phyloP scores from a whole-genome alignment of 2,888 invertebrate species.

The Drosophila nr. medialis region DNA sequence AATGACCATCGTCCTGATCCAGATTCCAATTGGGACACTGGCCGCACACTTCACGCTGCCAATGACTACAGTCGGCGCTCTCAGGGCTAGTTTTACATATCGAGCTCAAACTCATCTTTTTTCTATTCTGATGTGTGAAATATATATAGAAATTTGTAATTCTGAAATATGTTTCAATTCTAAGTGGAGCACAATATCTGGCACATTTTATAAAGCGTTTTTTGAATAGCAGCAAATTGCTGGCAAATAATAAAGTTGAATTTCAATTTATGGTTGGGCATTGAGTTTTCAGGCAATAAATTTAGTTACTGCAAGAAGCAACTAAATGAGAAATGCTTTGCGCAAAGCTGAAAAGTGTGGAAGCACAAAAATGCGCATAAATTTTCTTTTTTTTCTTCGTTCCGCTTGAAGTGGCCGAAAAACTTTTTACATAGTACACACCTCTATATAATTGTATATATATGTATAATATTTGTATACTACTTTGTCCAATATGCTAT shows the following conservation, averaged over 20 bases:
- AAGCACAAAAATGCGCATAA: constrained; percentile 49
- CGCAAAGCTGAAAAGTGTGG: constrained; percentile 22
- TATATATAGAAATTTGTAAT: not conserved
- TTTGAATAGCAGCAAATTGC: not conserved
- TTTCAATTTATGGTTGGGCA: not conserved
- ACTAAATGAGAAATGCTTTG: constrained; percentile 23
- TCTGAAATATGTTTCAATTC: constrained; percentile 8
- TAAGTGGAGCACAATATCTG: not conserved
- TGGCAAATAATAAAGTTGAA: constrained; percentile 1
- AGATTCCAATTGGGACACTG: constrained; percentile 26
- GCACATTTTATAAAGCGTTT: not conserved
- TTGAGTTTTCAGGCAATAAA: not conserved
- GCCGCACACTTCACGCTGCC: constrained; percentile 28
- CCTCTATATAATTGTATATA: not conserved
- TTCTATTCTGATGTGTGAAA: not conserved
- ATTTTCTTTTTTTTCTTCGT: constrained; percentile 65
- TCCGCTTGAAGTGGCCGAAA: constrained; percentile 21
- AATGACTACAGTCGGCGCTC: constrained; percentile 8
- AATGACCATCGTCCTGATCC: not conserved
- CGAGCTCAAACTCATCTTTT: constrained; percentile 7
- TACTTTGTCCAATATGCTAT: constrained; percentile 6
- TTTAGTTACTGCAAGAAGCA: not conserved
- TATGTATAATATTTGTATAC: not conserved
- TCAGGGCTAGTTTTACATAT: constrained; percentile 15
- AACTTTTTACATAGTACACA: not conserved